Conservation (phyloP, 2,113 vertebrate genomes). For the Myanophis thanlyinensis region DNA sequence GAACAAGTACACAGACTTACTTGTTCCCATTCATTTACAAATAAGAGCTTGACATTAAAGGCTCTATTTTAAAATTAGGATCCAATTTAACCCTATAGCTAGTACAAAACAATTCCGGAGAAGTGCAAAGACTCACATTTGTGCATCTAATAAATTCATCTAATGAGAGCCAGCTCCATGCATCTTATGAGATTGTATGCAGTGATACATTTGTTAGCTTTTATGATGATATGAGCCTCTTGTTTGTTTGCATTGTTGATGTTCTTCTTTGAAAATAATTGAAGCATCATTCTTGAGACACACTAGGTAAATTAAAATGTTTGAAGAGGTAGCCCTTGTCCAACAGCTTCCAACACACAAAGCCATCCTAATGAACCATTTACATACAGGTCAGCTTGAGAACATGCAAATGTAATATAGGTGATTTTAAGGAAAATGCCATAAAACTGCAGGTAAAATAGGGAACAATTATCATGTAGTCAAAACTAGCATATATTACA, state of each 20-base stretch:
- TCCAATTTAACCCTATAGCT: slow-evolving; percentile 8
- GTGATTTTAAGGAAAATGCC: slow-evolving; percentile 55
- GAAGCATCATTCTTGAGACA: slow-evolving; percentile 31
- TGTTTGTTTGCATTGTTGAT: neutral
- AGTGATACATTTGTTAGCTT: neutral
- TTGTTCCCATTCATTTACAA: slow-evolving; percentile 9
- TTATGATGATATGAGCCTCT: neutral
- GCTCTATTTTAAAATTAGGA: neutral
- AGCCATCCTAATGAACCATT: slow-evolving; percentile 43
- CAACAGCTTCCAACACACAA: slow-evolving; percentile 47
- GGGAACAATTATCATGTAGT: slow-evolving; percentile 40
- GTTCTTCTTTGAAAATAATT: slow-evolving; percentile 23
- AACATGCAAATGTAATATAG: slow-evolving; percentile 52
- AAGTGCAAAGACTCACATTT: neutral
- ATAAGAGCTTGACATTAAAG: slow-evolving; percentile 23
- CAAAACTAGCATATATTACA: slow-evolving; percentile 30
- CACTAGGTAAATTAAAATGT: slow-evolving; percentile 47
- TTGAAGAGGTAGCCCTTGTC: slow-evolving; percentile 48
- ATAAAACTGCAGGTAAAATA: slow-evolving; percentile 57
- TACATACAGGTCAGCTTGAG: slow-evolving; percentile 53
- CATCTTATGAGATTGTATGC: neutral
- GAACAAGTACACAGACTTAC: slow-evolving; percentile 32
- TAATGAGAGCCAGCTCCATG: neutral
- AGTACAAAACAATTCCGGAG: neutral
- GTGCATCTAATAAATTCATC: neutral